These are phyloP conservation scores for Nomada lathburiana DNA, from an alignment of 2,888 invertebrate genomes.

Conservation along the genomic window DNA sequence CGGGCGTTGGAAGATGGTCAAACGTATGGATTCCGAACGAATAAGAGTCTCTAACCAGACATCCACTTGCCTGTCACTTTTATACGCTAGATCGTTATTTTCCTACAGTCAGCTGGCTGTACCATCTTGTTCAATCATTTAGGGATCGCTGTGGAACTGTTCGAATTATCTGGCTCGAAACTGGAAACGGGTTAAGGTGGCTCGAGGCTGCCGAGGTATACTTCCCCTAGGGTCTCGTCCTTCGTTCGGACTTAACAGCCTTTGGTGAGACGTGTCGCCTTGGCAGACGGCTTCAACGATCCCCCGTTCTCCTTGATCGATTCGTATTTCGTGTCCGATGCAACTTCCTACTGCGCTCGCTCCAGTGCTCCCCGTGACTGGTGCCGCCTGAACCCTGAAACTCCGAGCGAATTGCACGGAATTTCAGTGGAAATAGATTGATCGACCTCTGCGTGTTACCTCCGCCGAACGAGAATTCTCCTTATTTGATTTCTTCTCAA, in stretches of 20 bases:
- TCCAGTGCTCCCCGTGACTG: conserved; percentile 11
- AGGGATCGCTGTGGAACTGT: conserved; percentile 47
- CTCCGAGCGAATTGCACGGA: conserved; percentile 25
- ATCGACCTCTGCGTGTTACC: conserved; percentile 20
- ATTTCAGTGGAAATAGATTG: conserved; percentile 40
- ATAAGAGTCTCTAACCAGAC: conserved; percentile 1
- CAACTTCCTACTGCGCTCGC: conserved; percentile 37
- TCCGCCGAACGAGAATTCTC: conserved; percentile 15
- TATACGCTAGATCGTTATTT: conserved; percentile 68
- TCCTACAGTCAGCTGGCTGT: conserved; percentile 51
- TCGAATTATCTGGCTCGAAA: conserved; percentile 28
- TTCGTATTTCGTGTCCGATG: conserved; percentile 57
- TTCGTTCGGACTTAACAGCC: conserved; percentile 65
- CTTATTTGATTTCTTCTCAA: not conserved
- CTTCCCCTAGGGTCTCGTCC: conserved; percentile 62
- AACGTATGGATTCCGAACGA: conserved; percentile 1
- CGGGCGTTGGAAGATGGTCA: conserved; percentile 23
- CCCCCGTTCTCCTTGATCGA: conserved; percentile 62
- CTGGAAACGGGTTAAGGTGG: conserved; percentile 30
- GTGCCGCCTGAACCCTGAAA: conserved; percentile 17
- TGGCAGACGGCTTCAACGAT: conserved; percentile 46
- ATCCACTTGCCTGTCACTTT: conserved; percentile 23
- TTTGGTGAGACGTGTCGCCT: conserved; percentile 57
- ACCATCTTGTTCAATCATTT: conserved; percentile 71
- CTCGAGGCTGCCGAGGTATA: conserved; percentile 34